These are phyloP conservation scores for Achroia grisella DNA, from an alignment of 1,140 invertebrate species.

Conservation along the genomic window DNA sequence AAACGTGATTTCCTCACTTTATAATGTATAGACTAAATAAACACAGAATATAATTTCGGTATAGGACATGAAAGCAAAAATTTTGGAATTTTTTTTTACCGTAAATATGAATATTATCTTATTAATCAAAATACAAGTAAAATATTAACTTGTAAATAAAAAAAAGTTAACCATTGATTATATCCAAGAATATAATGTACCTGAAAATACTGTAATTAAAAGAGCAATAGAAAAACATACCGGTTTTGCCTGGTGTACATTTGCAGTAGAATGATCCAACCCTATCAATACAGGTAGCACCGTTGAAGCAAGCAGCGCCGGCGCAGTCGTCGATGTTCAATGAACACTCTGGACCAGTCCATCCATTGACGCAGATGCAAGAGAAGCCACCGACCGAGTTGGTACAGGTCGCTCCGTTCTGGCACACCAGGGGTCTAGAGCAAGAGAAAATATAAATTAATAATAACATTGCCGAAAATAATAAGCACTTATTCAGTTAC, in stretches of 20 bases:
- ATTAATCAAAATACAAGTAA: no score
- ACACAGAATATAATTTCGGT: no score
- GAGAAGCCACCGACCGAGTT: slow-evolving; percentile 92
- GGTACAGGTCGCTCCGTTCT: slow-evolving; percentile 96
- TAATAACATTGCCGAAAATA: slow-evolving; percentile 2
- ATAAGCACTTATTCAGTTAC: no score
- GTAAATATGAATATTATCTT: no score
- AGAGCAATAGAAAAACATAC: slow-evolving; percentile 68
- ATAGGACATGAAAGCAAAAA: no score
- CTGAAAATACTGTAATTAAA: no score
- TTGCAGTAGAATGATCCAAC: slow-evolving; percentile 96
- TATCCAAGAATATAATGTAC: no score
- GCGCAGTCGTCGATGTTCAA: slow-evolving; percentile 96
- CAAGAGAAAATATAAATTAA: slow-evolving; percentile 7
- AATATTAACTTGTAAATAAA: no score
- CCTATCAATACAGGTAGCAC: slow-evolving; percentile 95
- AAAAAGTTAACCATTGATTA: no score
- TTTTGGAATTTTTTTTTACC: no score
- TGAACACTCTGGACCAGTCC: slow-evolving; percentile 93
- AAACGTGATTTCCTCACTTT: no score
- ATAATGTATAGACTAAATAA: no score
- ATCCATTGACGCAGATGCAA: slow-evolving; percentile 97
- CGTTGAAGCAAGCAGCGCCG: slow-evolving; percentile 95
- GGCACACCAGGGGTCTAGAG: slow-evolving; percentile 85
- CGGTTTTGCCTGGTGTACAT: slow-evolving; percentile 96